Base-by-base conservation (phyloP, 2,113 vertebrate species). In the Callithrix jacchus region DNA sequence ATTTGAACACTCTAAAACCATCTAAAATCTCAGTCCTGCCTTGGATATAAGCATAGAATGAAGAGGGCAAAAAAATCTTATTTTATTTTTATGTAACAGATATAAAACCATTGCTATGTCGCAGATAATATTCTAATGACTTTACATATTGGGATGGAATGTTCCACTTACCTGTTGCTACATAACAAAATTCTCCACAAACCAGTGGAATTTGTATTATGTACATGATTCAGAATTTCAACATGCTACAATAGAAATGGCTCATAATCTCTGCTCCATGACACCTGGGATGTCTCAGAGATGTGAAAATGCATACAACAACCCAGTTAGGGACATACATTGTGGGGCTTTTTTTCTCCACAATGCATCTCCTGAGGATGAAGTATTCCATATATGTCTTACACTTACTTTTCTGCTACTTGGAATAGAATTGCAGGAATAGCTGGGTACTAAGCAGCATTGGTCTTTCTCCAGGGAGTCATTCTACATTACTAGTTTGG, bases 281-380 rank as follows among this genome's bases (percentile, higher is more conserved):
- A 54, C 11, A 3, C 56, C 56, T 66, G 8, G 11, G 16, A 4
- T 7, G n/a, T 11, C 30, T 74, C 76, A 74, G 27, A 73, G 16
- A n/a, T 45, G n/a, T 32, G 7, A 66, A 3, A 35, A n/a, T 45
- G 2, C 12, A 30, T 12, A 61, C 1, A 58, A 64, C 0, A 21
- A 25, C 8, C 35, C 54, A 56, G 18, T 82, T n/a, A 42, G 6
- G 20, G 4, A 32, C 8, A n/a, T 71, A 27, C 42, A 21, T 20
- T 17, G 58, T 86, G 5, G 16, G 10, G 5, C 11, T 32, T 52
- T 4, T 54, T 54, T 76, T 52, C 35, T 68, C 25, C 30, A 18
- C 14, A 14, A 4, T 25, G 25, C 2, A 76, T 35, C 23, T 64
- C 7, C 70, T 64, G 42, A 76, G 42, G 35, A 5, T 40, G 81